These are phyloP conservation scores for Dorcus parallelipipedus DNA, from an alignment of 2,888 invertebrate species.

Conservation along the genomic window DNA sequence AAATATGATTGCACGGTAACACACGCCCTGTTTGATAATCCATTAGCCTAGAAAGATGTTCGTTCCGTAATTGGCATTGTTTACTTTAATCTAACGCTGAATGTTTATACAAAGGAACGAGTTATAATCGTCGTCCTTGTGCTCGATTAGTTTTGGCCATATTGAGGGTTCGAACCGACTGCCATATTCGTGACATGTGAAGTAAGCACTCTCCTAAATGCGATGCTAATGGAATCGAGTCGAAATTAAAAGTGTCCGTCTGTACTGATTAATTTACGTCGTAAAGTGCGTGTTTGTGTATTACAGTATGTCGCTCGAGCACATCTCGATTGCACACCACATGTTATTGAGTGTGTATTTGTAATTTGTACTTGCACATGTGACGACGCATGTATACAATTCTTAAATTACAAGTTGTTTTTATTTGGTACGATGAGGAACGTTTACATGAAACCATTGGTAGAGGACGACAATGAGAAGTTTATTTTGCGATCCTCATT, in stretches of 20 bases:
- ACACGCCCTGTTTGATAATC: no score
- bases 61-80: neutral
- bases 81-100: neutral
- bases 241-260: neutral
- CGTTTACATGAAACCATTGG: neutral
- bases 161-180: conserved; percentile 1
- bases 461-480: no score
- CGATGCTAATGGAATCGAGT: conserved; percentile 1
- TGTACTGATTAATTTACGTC: neutral
- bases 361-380: neutral
- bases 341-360: neutral
- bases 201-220: conserved; percentile 2
- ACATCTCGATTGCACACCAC: neutral
- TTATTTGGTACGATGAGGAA: neutral
- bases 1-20: no score
- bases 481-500: no score
- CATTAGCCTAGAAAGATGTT: neutral
- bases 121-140: conserved; percentile 3
- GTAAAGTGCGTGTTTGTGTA: neutral
- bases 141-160: neutral
- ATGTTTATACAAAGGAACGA: neutral
- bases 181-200: neutral
- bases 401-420: neutral
- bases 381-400: neutral
- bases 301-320: neutral